Conservation (phyloP, 2,888 invertebrate species). For the Argyresthia goedartella region DNA sequence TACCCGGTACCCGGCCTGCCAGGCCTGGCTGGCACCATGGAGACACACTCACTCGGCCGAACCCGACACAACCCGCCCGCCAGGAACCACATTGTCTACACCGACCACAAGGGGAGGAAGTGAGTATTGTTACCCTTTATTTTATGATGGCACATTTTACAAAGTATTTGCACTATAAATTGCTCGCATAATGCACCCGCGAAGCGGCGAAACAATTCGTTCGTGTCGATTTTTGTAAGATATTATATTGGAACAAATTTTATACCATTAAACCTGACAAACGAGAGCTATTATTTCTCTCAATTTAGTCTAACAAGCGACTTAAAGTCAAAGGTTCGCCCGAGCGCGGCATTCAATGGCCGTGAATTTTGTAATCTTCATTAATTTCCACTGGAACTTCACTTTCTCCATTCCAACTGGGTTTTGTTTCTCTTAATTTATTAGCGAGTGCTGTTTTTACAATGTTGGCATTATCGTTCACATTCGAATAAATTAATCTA, state of each 20-base stretch:
- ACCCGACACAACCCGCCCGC: slow-evolving; percentile 46
- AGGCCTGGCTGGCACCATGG: slow-evolving; percentile 30
- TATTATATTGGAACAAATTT: slow-evolving; percentile 21
- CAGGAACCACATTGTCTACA: slow-evolving; percentile 64
- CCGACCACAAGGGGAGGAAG: slow-evolving; percentile 66
- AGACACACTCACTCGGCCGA: slow-evolving; percentile 43
- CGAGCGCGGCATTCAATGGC: slow-evolving; percentile 63
- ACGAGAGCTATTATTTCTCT: slow-evolving; percentile 68
- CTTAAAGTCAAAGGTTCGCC: slow-evolving; percentile 63
- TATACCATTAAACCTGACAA: slow-evolving; percentile 57
- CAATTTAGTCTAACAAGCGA: slow-evolving; percentile 67
- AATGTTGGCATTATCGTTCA: slow-evolving; percentile 17
- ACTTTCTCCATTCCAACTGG: slow-evolving; percentile 36
- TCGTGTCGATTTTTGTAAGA: slow-evolving; percentile 35
- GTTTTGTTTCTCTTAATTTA: slow-evolving; percentile 42
- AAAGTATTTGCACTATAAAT: background rate
- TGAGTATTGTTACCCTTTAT: slow-evolving; percentile 31
- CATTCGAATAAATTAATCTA: background rate
- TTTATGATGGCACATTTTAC: background rate
- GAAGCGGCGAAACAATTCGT: slow-evolving; percentile 2
- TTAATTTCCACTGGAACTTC: slow-evolving; percentile 62
- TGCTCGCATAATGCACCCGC: background rate
- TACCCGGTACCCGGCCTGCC: background rate
- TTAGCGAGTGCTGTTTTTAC: slow-evolving; percentile 5
- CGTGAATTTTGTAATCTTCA: slow-evolving; percentile 69